Percentiles rank a stretch among this genome's conserved stretches.
Evolutionary conservation across 2,888 invertebrate genomes (phyloP).

Genomic region (Eurois occulta): DNA sequence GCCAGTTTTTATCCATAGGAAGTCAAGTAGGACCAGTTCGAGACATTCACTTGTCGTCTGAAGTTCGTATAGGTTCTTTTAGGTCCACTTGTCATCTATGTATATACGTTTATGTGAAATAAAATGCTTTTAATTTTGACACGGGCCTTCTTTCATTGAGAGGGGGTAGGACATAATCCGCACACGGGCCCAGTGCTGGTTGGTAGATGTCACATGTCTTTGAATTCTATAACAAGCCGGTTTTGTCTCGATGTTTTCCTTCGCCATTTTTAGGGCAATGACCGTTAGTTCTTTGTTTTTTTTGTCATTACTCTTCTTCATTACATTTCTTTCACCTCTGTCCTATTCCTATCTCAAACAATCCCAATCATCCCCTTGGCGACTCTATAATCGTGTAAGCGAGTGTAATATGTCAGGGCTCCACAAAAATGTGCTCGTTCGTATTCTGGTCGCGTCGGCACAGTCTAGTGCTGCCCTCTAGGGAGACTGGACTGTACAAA

Average conservation of each 20-base stretch:
- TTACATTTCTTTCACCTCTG: background rate
- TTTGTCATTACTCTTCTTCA: slow-evolving; percentile 6
- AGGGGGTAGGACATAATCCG: background rate
- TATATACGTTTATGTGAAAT: background rate
- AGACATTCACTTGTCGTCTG: background rate
- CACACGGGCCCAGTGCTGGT: background rate
- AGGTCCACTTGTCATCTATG: too few species aligned
- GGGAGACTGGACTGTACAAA: slow-evolving; percentile 52
- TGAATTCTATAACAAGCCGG: background rate
- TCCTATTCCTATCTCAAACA: slow-evolving; percentile 17
- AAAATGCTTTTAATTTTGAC: background rate
- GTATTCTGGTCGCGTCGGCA: slow-evolving; percentile 55
- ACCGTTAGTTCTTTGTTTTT: background rate
- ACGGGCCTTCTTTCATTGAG: background rate
- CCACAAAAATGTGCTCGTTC: slow-evolving; percentile 50
- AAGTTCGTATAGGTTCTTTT: too few species aligned
- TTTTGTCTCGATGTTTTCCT: background rate
- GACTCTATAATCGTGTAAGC: slow-evolving; percentile 55
- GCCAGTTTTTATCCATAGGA: background rate
- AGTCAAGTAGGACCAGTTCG: background rate
- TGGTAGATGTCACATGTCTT: background rate
- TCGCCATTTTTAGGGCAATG: background rate
- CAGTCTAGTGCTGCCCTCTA: slow-evolving; percentile 48
- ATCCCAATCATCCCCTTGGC: slow-evolving; percentile 11
- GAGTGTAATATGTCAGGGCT: slow-evolving; percentile 59